phyloP scores from a whole-genome alignment of 1,140 invertebrate species.

The Heliconius hermathena region DNA sequence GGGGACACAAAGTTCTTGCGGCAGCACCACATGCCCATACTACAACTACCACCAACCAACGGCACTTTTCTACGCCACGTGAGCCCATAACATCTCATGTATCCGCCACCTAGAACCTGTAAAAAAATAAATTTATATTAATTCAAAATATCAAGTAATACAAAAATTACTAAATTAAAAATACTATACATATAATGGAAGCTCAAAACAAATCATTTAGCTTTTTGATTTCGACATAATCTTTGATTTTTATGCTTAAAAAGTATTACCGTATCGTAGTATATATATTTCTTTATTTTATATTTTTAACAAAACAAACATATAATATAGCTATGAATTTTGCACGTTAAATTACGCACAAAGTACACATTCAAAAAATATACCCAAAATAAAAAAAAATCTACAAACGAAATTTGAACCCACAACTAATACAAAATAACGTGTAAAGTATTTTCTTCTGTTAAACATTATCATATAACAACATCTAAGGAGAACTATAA shows the following conservation, averaged over 20 bases:
- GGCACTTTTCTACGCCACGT: conserved; percentile 74
- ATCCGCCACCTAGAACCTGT: conserved; percentile 65
- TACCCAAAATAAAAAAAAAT: too few relatives aligned
- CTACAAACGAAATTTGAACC: too few relatives aligned
- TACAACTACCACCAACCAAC: conserved; percentile 73
- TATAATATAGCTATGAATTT: too few relatives aligned
- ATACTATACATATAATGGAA: too few relatives aligned
- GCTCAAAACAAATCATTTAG: too few relatives aligned
- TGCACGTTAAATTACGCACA: too few relatives aligned
- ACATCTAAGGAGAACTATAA: background rate
- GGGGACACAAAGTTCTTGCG: conserved; percentile 87
- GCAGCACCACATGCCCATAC: conserved; percentile 68
- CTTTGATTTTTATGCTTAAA: too few relatives aligned
- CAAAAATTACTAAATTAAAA: background rate
- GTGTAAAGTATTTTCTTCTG: background rate
- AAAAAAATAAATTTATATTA: conserved; percentile 48
- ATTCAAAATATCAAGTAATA: background rate
- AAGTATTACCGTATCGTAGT: too few relatives aligned
- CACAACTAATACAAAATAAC: background rate
- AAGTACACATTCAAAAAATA: too few relatives aligned
- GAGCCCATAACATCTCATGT: conserved; percentile 81
- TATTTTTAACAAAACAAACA: too few relatives aligned
- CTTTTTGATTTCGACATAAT: too few relatives aligned
- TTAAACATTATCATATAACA: background rate
- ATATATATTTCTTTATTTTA: too few relatives aligned